Base-by-base conservation (phyloP, 2,888 invertebrate genomes). In the Nephrocerus scutellatus region DNA sequence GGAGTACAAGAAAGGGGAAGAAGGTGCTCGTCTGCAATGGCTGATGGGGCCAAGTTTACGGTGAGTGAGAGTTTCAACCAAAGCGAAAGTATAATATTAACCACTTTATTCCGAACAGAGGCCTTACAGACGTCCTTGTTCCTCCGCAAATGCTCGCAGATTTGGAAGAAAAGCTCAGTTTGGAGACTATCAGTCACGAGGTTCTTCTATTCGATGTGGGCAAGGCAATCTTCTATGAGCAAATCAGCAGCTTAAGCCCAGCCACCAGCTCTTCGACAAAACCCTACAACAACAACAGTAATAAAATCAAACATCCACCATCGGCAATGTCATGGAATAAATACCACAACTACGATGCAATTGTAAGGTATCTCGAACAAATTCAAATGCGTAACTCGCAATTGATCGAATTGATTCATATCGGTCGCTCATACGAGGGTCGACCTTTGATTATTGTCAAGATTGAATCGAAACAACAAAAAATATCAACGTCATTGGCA, bases 401-500 rank as follows among this genome's bases (percentile, higher is more conserved):
- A 29, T 57, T 80, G 4, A 76, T 82, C 0, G 79, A 81, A 45
- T 64, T 84, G 3, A 70, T 80, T 41, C 81, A 81, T 3, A 75
- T 87, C 25, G 87, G 87, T 0, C 73, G 76, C 40, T 82, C 84
- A 18, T 79, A 74, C 22, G 83, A 85, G 61, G 83, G 82, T 0
- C 72, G 81, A 15, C 79, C 82, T 1, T 61, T 87, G 32, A 76
- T 81, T 39, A 75, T 82, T 26, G 76, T 79, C 2, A 85, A 83
- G 72, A 76, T 87, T 30, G 57, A 62, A 39, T 72, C 73, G 1
- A 70, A 70, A 6, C 62, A 59, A 21, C 30, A 45, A 8, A n/a
- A n/a, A n/a, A n/a, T n/a, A 12, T 50, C 54, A 4, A 53, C 52
- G 0, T 49, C 51, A 45, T 39, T 62, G 45, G 48, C 54, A 12